phyloP scores from a whole-genome alignment of 2,797 vertebrate genomes.

The Vireo griseus region DNA sequence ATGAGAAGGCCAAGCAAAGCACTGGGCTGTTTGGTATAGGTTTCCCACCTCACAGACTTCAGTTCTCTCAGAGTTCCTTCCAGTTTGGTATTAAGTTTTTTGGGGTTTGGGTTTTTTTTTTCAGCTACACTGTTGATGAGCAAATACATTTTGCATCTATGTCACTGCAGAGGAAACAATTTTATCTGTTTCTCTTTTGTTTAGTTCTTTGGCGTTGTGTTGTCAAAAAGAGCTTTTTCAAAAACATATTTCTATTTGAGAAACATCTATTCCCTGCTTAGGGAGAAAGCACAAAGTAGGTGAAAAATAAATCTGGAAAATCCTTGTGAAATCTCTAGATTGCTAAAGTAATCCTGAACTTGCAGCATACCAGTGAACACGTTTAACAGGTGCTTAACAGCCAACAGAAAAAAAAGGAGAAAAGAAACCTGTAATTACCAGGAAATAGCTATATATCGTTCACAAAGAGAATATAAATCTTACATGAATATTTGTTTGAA shows the following conservation, averaged over 20 bases:
- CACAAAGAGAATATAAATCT: neutral
- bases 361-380: neutral
- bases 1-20: neutral
- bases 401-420: neutral
- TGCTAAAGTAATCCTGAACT: neutral
- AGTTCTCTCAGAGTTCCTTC: neutral
- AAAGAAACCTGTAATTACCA: neutral
- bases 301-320: neutral
- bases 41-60: neutral
- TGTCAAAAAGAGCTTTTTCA: neutral
- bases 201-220: neutral
- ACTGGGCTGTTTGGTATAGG: neutral
- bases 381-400: neutral
- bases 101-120: neutral
- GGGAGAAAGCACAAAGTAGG: neutral
- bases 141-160: neutral
- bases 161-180: neutral
- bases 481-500: neutral
- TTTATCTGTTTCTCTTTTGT: neutral
- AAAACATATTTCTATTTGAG: neutral
- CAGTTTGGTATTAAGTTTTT: neutral
- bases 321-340: neutral
- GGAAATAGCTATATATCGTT: neutral
- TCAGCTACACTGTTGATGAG: neutral
- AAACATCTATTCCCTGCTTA: neutral